Percentiles rank a stretch among this genome's conserved stretches.
Conservation (phyloP, 2,797 vertebrate genomes). For the Sorex maritimensis region DNA sequence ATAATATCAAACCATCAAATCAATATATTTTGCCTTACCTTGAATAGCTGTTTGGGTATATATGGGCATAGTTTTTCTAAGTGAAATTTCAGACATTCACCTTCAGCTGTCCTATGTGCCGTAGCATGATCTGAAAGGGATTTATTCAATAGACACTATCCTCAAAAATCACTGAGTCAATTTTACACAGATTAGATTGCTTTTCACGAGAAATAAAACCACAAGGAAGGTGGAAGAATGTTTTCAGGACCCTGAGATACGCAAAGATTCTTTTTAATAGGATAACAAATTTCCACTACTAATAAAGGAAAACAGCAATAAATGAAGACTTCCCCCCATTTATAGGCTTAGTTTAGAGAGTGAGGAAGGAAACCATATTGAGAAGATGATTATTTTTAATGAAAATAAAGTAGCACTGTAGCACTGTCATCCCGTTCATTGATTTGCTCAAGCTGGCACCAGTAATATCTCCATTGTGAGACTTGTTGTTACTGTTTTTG, state of each 20-base stretch:
- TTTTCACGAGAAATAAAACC: background rate
- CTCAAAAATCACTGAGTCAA: conserved; percentile 17
- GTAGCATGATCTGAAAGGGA: background rate
- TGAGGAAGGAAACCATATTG: background rate
- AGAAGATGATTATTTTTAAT: background rate
- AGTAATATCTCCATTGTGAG: too few species aligned
- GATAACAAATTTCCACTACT: background rate
- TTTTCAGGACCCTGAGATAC: background rate
- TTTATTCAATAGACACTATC: background rate
- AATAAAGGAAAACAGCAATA: background rate
- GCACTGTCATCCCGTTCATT: too few species aligned
- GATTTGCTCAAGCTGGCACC: too few species aligned
- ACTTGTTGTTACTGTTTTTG: too few species aligned
- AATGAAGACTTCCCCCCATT: background rate
- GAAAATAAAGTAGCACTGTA: too few species aligned
- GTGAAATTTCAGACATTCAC: background rate
- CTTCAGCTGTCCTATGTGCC: background rate
- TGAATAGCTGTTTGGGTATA: conserved; percentile 28
- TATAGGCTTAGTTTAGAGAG: conserved; percentile 6
- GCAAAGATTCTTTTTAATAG: background rate
- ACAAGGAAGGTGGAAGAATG: background rate
- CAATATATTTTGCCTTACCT: background rate
- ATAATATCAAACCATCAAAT: background rate
- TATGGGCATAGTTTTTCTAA: background rate
- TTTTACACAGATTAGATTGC: background rate